A percentile compares a stretch with the other conserved stretches of the same genome.
phyloP scores from a whole-genome alignment of 2,888 invertebrate species.

The Chirona hameri region DNA sequence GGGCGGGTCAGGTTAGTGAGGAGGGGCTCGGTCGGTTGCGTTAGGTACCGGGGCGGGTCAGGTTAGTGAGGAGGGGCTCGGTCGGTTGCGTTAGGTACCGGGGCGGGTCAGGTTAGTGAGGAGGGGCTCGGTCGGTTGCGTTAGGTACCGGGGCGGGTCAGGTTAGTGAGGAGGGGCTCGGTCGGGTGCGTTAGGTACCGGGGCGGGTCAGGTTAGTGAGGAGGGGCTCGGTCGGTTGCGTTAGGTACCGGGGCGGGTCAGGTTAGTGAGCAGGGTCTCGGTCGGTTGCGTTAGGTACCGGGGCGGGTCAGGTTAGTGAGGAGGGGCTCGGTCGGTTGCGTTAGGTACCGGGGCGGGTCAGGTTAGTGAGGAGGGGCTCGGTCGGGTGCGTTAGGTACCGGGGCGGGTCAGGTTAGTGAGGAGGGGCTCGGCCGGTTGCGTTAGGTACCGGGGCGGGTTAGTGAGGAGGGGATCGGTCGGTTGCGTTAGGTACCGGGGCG shows the following conservation, averaged over 20 bases:
- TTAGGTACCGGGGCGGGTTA: slow-evolving; percentile 57
- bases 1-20: slow-evolving; percentile 55
- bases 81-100: too few species aligned
- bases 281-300: too few species aligned
- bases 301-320: slow-evolving; percentile 55
- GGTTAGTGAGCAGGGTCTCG: slow-evolving; percentile 52
- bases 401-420: slow-evolving; percentile 55
- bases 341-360: slow-evolving; percentile 44
- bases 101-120: slow-evolving; percentile 55
- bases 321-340: too few species aligned
- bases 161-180: slow-evolving; percentile 52
- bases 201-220: slow-evolving; percentile 55
- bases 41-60: slow-evolving; percentile 44
- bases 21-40: too few species aligned
- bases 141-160: slow-evolving; percentile 44
- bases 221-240: too few species aligned
- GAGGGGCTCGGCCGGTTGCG: too few species aligned
- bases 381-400: too few species aligned
- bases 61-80: slow-evolving; percentile 52
- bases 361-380: slow-evolving; percentile 52
- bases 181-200: too few species aligned
- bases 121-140: too few species aligned
- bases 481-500: too few species aligned
- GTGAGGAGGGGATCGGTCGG: neutral
- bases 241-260: slow-evolving; percentile 44